Evolutionary conservation across 2,888 invertebrate species (phyloP).

Genomic region (Mayetiola destructor): DNA sequence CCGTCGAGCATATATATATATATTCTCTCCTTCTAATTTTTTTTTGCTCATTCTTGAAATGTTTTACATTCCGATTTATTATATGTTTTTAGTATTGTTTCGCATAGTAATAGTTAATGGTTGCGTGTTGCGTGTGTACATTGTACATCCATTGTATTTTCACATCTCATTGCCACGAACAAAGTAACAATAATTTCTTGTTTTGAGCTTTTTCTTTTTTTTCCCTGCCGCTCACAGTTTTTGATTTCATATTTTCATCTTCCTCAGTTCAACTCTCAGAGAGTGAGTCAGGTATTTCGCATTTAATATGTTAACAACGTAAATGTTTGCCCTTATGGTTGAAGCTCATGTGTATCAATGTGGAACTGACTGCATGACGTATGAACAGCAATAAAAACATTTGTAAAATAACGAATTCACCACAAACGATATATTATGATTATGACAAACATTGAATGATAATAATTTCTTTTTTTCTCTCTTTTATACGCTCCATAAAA

Average conservation of each 20-base stretch:
- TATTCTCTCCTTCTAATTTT: too few species aligned
- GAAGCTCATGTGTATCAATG: neutral
- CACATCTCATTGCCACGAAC: neutral
- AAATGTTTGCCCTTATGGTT: neutral
- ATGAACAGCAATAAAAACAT: slow-evolving; percentile 8
- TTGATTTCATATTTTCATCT: too few species aligned
- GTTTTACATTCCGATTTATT: too few species aligned
- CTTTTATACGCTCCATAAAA: neutral
- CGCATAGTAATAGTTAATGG: too few species aligned
- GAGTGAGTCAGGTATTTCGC: too few species aligned
- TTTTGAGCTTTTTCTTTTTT: neutral
- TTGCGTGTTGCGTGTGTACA: slow-evolving; percentile 4
- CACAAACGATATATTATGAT: slow-evolving; percentile 8
- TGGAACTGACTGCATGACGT: slow-evolving; percentile 7
- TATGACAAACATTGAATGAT: slow-evolving; percentile 10
- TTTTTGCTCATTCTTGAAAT: too few species aligned
- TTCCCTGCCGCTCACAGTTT: too few species aligned
- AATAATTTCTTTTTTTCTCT: neutral
- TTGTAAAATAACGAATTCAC: slow-evolving; percentile 7
- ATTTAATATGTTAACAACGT: too few species aligned
- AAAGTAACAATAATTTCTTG: neutral
- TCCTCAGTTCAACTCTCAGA: too few species aligned
- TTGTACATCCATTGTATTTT: neutral
- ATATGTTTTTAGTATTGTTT: too few species aligned
- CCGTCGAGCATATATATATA: too few species aligned